Base-by-base conservation (phyloP, 2,888 invertebrate genomes). In the Zygothrica quintamaculata region DNA sequence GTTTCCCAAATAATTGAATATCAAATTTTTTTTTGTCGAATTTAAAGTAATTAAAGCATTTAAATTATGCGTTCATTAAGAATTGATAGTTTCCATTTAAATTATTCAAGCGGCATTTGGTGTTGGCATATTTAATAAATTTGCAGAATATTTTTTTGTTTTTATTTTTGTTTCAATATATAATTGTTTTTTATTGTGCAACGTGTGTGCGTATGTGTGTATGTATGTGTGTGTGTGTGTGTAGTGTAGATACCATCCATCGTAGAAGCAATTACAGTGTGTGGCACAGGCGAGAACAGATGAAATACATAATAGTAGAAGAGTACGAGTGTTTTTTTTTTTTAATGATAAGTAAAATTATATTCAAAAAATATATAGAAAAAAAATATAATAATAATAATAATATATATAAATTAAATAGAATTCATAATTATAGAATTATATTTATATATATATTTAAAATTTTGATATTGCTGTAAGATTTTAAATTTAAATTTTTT, bases 281-380 rank as follows among this genome's bases (percentile, higher is more conserved):
- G 65, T 78, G 79, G 78, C 84, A 88, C 88, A 89, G 88, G 89
- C 89, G 89, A n/a, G n/a, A 89, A 89, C 89, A 90, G 90, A 88
- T 89, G 90, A 89, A 87, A 89, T 86, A 87, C 90, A 90, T 88
- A 88, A 72, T 72, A 87, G 84, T 86, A 84, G 84, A 86, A 81
- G 71, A 86, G 71, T 71, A 84, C 84, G 82, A 81, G 71, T 84
- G 77, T 66, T 65, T 69, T 74, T 78, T 74, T 74, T 65, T n/a
- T 56, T 22, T 22, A 22, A 71, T 65, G 65, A 84, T 72, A 72
- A 74, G 62, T 72, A 64, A 72, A 72, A 72, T 69, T 52, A 72
- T 60, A 72, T 58, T 50, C 6, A 37, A 66, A 50, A 51, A 57
- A n/a, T n/a, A n/a, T n/a, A n/a, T n/a, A 65, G 59, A 61, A 52